phyloP scores from a whole-genome alignment of 1,140 invertebrate species.

The Nephila pilipes region DNA sequence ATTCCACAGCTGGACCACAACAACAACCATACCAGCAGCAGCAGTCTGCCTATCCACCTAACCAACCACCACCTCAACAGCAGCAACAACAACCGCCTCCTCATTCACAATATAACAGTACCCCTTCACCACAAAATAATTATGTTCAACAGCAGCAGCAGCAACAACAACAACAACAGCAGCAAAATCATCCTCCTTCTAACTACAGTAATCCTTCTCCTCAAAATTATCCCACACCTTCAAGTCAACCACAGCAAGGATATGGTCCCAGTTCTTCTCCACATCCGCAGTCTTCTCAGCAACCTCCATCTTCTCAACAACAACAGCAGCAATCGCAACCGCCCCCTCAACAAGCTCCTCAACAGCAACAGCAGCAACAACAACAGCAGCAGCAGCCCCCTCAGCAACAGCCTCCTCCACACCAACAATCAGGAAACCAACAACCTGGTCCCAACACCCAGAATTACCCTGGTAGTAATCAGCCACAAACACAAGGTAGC shows the following conservation, averaged over 20 bases:
- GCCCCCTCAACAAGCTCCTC: background rate
- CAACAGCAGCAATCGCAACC: slow-evolving; percentile 8
- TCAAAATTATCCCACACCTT: slow-evolving; percentile 56
- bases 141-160: slow-evolving; percentile 35
- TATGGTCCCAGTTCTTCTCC: slow-evolving; percentile 53
- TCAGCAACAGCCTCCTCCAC: slow-evolving; percentile 25
- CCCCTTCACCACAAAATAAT: slow-evolving; percentile 39
- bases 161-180: slow-evolving; percentile 30
- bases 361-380: background rate
- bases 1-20: slow-evolving; percentile 39
- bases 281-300: slow-evolving; percentile 57
- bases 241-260: slow-evolving; percentile 52
- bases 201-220: slow-evolving; percentile 48
- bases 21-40: slow-evolving; percentile 41
- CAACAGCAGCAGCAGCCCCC: slow-evolving; percentile 31
- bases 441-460: slow-evolving; percentile 72
- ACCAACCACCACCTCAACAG: slow-evolving; percentile 13
- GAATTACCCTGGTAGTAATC: slow-evolving; percentile 70
- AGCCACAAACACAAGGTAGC: slow-evolving; percentile 26
- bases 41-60: background rate
- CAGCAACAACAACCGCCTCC: slow-evolving; percentile 28
- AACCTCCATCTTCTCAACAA: background rate
- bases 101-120: slow-evolving; percentile 49
- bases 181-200: slow-evolving; percentile 35
- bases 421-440: slow-evolving; percentile 71